Evolutionary conservation across 1,140 invertebrate genomes (phyloP), one percentile per base, ranked within the genome.

Genomic region (Tetragonula clypearis): DNA sequence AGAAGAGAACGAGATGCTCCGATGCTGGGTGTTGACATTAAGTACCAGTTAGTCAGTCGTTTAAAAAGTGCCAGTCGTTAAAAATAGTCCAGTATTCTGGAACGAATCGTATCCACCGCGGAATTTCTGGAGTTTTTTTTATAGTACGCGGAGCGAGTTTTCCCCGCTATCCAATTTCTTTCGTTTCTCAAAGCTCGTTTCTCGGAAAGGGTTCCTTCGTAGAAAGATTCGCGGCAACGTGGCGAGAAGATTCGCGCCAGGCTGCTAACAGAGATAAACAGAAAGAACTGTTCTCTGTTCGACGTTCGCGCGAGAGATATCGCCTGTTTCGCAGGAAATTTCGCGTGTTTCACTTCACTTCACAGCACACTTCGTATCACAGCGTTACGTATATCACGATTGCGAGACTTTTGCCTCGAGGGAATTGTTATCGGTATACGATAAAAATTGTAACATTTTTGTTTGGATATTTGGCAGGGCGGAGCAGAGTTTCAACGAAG

Each of bases 41-140:
- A 79, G 49, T 30, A 71, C 26, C 56, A 60, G 76, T 78, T 58
- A 49, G 55, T 26, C n/a, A 53, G 53, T 53, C 56, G 68, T 72
- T 84, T 60, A 41, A 84, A 79, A 84, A 66, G 11, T 62, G 30
- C 14, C 49, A 49, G 41, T 49, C n/a, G 82, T 71, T 60, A 79
- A 79, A 79, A 84, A 84, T 84, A 84, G 82, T 53, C 41, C 35
- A 77, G 77, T 79, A 84, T 79, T 79, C 76, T 79, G 82, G 68
- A 84, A 79, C 82, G 41, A 35, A 60, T 55, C 82, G 26, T 49
- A 15, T 79, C 60, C 56, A 35, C 56, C 68, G 26, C n/a, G 53
- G 49, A 68, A 30, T 41, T 79, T 23, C 56, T 77, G 19, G 21
- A 55, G 41, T 30, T 55, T 26, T 35, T 69, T 55, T 79, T 62